Evolutionary conservation across 2,888 invertebrate species (phyloP), one percentile per base, ranked within the genome.

Genomic region (Palloptera scutellata): DNA sequence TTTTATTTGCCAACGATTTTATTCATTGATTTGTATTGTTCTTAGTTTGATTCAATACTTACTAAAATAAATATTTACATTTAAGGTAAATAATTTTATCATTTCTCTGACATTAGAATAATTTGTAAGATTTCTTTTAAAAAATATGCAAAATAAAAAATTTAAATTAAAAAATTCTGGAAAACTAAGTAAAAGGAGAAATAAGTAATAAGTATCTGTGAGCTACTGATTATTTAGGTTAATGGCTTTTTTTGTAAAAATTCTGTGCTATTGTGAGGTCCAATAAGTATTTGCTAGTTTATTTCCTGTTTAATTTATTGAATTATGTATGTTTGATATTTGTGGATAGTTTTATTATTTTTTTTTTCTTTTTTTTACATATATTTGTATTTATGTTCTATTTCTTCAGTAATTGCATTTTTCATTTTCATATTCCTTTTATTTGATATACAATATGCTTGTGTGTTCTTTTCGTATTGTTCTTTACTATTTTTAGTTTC

Each of bases 371-470:
- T n/a, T n/a, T n/a, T n/a, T n/a, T n/a, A n/a, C n/a, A n/a, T 66
- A 59, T 57, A 64, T 70, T 59, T 69, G 63, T 68, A 65, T 68
- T 40, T 70, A 63, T 72, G 6, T 2, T 30, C 6, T 30, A 30
- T 30, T 30, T 30, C 6, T 30, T 30, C 6, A 4, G 6, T 30
- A 4, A 30, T 30, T 30, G 30, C 30, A 30, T 30, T 30, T 30
- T 30, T 30, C 2, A 30, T 61, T 66, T 67, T 40, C 69, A 73
- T 76, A 70, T 76, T 75, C 72, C 74, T 72, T 77, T 78, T 77
- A 69, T 78, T 80, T 75, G 72, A 70, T 76, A 61, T 30, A n/a
- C n/a, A n/a, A 71, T 66, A 64, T 70, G 61, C 55, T 64, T 58
- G 60, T 70, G 63, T 65, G 40, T 64, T 72, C 54, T 68, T 66